Conservation (phyloP, 1,140 invertebrate genomes). For the Drosophila melanica region DNA sequence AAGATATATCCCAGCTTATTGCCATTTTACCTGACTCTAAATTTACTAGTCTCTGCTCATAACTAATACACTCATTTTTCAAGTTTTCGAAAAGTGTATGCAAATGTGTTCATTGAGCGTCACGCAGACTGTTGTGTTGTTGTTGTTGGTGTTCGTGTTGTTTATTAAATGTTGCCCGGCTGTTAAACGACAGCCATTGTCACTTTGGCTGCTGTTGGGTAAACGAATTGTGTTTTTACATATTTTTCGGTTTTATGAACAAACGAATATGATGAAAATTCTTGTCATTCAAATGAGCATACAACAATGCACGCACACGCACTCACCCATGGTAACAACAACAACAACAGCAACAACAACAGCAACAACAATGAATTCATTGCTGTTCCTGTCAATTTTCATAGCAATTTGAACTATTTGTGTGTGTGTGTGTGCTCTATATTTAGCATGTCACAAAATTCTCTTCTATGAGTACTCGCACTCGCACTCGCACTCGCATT, state of each 20-base stretch:
- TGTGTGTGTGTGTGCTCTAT: constrained; percentile 60
- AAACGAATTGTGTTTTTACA: constrained; percentile 68
- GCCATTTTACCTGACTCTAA: too few species aligned
- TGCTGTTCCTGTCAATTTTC: constrained; percentile 47
- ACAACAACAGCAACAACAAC: constrained; percentile 14
- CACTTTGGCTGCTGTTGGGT: constrained; percentile 11
- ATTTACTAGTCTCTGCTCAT: too few species aligned
- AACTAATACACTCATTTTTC: too few species aligned
- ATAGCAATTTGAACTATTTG: constrained; percentile 35
- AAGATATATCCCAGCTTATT: too few species aligned
- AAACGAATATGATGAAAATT: constrained; percentile 46
- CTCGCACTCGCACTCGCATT: constrained; percentile 3
- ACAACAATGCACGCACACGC: constrained; percentile 63
- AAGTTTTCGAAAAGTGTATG: neutral
- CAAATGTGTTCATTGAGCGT: constrained; percentile 50
- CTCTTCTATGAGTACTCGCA: constrained; percentile 19
- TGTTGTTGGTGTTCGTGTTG: constrained; percentile 51
- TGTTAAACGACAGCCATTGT: constrained; percentile 49
- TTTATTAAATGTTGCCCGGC: constrained; percentile 53
- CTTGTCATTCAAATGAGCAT: constrained; percentile 67
- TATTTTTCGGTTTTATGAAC: constrained; percentile 39
- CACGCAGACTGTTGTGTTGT: constrained; percentile 34
- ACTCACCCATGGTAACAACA: constrained; percentile 14
- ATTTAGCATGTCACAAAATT: constrained; percentile 64
- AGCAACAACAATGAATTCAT: constrained; percentile 16